Evolutionary conservation across 2,888 invertebrate species (phyloP).

Genomic region (Ophion ventricosus): DNA sequence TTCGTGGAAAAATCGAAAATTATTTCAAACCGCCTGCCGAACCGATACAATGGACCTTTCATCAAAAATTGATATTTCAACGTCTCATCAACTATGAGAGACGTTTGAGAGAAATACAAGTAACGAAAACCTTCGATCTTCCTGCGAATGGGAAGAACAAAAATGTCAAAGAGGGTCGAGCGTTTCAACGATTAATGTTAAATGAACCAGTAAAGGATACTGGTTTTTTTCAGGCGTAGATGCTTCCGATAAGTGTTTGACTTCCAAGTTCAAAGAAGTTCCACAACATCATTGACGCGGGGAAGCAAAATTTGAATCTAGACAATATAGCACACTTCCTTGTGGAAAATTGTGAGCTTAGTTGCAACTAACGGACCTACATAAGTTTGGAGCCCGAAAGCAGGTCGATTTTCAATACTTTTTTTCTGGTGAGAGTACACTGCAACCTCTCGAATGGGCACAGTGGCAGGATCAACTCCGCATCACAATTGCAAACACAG

Average conservation of each 20-base stretch:
- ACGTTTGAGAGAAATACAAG: constrained; percentile 86
- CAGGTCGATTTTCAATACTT: no score
- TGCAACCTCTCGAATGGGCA: no score
- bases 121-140: constrained; percentile 61
- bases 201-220: no score
- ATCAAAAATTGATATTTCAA: constrained; percentile 89
- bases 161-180: neutral
- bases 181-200: neutral
- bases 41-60: constrained; percentile 90
- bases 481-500: no score
- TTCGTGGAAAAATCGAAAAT: constrained; percentile 84
- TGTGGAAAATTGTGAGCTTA: no score
- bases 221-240: neutral
- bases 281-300: neutral
- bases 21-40: constrained; percentile 85
- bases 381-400: no score
- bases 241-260: neutral
- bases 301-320: neutral
- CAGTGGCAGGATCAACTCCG: no score
- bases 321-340: neutral
- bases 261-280: neutral
- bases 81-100: constrained; percentile 87
- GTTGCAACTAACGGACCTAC: no score
- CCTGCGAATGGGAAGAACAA: neutral
- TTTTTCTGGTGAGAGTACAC: no score